Base-by-base conservation (phyloP, 2,888 invertebrate genomes). In the Xylota sylvarum region DNA sequence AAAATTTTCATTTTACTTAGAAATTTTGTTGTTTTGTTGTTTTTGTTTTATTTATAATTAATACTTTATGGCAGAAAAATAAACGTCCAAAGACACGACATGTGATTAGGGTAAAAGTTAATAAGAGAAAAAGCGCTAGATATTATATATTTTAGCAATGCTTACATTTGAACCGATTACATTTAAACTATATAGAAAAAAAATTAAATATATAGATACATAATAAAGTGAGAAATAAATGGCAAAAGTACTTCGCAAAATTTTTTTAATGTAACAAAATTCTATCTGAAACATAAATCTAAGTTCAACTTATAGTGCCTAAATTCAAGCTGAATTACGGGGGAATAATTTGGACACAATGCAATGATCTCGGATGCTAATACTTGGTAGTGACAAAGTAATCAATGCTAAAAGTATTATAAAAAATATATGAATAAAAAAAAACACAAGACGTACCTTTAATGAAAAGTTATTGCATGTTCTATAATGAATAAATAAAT, bases 21-120 rank as follows among this genome's bases (percentile, higher is more conserved):
- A n/a, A n/a, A n/a, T n/a, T n/a, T n/a, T n/a, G n/a, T n/a, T 64
- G 30, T 65, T 19, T 23, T 46, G 14, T 23, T 55, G 43, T 19
- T n/a, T 7, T 62, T 55, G 23, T 62, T 62, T 55, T 65, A 52
- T 60, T 32, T 60, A 55, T 30, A 17, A 17, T 79, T 35, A 46
- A 35, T 19, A 77, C 46, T 67, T 60, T 69, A 67, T 55, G 62
- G 17, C 62, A 32, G 58, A 60, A 77, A 62, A 77, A 72, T 35
- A 86, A 86, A 82, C 86, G 86, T 86, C 86, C 86, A 86, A 77
- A 78, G 82, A 78, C 58, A 77, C 55, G 76, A 70, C 67, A 85
- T 78, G 86, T 86, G 86, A 77, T 82, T 73, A 80, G 55, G 72
- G 62, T 86, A 43, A 80, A 65, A 43, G 17, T 30, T 69, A 30